Base-by-base conservation (phyloP, 2,797 vertebrate genomes). In the Moxostoma hubbsi region DNA sequence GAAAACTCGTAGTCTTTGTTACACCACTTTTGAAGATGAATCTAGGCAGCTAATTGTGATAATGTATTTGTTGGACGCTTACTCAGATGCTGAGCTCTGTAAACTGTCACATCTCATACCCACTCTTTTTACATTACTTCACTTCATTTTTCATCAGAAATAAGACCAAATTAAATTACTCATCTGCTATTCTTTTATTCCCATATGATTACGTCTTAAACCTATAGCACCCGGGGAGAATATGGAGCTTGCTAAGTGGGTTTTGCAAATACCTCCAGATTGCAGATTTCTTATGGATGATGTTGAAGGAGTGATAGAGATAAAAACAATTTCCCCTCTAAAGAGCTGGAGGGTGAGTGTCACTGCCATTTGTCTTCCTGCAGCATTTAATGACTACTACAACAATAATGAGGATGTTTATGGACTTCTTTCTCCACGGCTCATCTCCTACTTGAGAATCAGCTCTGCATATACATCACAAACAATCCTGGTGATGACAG, bases 391-490 rank as follows among this genome's bases (percentile, higher is more conserved):
- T 77, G 75, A 77, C 66, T 70, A 70, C 57, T 77, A 77, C 75
- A 70, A 70, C 75, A 62, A 77, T 77, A 77, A 77, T 77, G 75
- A 77, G 75, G 65, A 70, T 70, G 62, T 77, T 77, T 77, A 77
- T 77, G 57, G 75, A 77, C 75, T 77, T 77, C 66, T 77, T 49
- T 77, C 57, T 77, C 55, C 66, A 77, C 75, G 66, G 75, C 75
- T 77, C 66, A 77, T 77, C 75, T 77, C 66, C 57, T 77, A 70
- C 66, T 70, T 54, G 66, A 62, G 75, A 77, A 77, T 77, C 70
- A 77, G 36, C 7, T 6, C 66, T 53, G 66, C 70, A 70, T 77
- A 77, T 77, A 70, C 57, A 45, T 61, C 54, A 70, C 57, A 77
- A 77, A 77, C 66, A 77, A 62, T 77, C 75, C 36, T 2, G 11